Percentiles rank a stretch among this genome's conserved stretches.
phyloP scores from a whole-genome alignment of 2,888 invertebrate genomes.

The Cataglyphis albicans region DNA sequence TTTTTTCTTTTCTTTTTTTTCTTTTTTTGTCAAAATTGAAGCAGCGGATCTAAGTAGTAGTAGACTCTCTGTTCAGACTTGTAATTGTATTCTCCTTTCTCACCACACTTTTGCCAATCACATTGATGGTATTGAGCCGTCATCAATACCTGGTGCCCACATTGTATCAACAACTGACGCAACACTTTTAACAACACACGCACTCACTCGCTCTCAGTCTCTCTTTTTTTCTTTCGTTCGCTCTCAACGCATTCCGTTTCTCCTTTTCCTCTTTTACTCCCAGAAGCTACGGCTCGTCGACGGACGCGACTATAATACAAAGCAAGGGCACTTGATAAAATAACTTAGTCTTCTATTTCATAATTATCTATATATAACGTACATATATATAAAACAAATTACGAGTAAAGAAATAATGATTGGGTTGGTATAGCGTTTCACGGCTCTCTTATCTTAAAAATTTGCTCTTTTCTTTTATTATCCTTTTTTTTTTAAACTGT shows the following conservation, averaged over 20 bases:
- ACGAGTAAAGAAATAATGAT: conserved; percentile 84
- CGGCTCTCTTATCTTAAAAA: conserved; percentile 78
- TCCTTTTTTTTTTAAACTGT: conserved; percentile 34
- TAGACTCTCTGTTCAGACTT: conserved; percentile 83
- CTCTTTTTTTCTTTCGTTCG: conserved; percentile 57
- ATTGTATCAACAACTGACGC: conserved; percentile 81
- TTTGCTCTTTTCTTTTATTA: conserved; percentile 57
- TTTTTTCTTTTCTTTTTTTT: conserved; percentile 47
- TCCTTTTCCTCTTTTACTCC: conserved; percentile 71
- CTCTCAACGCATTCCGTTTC: conserved; percentile 56
- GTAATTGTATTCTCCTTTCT: conserved; percentile 84
- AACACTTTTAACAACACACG: conserved; percentile 79
- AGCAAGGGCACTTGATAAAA: conserved; percentile 89
- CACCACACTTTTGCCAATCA: conserved; percentile 80
- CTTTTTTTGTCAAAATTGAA: conserved; percentile 71
- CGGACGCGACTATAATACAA: conserved; percentile 87
- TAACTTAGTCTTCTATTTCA: conserved; percentile 88
- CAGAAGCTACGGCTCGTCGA: conserved; percentile 84
- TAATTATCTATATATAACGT: conserved; percentile 85
- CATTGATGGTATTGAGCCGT: conserved; percentile 76
- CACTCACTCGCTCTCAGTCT: conserved; percentile 49
- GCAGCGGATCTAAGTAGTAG: conserved; percentile 81
- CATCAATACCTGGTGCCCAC: conserved; percentile 79
- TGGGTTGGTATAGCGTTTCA: conserved; percentile 81
- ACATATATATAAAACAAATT: conserved; percentile 85